Conservation (phyloP, 2,797 vertebrate species). For the Ceryle rudis region DNA sequence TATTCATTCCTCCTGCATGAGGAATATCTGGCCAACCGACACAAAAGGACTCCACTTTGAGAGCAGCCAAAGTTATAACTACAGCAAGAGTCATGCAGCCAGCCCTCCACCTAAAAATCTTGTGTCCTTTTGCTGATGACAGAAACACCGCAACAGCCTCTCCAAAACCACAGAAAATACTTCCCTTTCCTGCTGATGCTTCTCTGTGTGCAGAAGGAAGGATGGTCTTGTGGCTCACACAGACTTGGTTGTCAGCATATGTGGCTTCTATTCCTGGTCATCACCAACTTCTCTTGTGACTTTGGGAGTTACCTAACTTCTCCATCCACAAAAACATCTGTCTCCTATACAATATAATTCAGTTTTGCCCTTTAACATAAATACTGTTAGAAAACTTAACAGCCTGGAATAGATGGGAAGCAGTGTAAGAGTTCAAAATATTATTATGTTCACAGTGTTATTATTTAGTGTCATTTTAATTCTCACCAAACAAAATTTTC, state of each 20-base stretch:
- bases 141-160: neutral
- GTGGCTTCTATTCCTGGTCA: constrained; percentile 18
- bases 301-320: neutral
- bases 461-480: neutral
- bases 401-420: neutral
- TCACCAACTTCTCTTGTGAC: constrained; percentile 41
- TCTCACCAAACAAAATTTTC: neutral
- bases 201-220: constrained; percentile 29
- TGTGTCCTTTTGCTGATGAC: constrained; percentile 7
- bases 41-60: neutral
- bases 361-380: neutral
- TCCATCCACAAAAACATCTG: neutral
- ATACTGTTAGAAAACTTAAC: neutral
- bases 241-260: neutral
- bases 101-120: neutral
- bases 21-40: neutral
- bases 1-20: neutral
- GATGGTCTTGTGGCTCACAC: neutral
- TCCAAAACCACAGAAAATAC: constrained; percentile 5
- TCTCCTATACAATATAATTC: neutral
- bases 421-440: neutral
- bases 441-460: neutral
- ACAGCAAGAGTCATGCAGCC: neutral
- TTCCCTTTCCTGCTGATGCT: neutral
- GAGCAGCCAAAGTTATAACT: neutral